Percentiles rank a stretch among this genome's conserved stretches.
Conservation (phyloP, 92 coral and sea anemone species). For the Desmophyllum pertusum region DNA sequence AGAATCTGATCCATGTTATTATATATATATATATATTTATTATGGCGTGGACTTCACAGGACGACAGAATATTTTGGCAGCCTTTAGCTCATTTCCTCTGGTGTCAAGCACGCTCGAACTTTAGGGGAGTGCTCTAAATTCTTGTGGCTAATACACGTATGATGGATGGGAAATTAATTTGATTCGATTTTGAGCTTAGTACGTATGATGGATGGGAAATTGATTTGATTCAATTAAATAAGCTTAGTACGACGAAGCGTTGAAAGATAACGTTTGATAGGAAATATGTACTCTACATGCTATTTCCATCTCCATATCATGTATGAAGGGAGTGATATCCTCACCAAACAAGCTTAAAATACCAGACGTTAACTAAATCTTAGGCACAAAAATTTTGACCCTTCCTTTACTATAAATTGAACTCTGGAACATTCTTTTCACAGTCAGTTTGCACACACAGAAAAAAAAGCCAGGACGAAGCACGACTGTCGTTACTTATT, state of each 20-base stretch:
- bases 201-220: conserved; percentile 21
- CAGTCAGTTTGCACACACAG: too few relatives aligned
- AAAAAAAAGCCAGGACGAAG: too few relatives aligned
- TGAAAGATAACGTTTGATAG: too few relatives aligned
- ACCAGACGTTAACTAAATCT: neutral
- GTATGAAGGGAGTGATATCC: neutral
- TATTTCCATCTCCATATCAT: neutral
- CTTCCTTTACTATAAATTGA: neutral
- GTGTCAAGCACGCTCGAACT: conserved; percentile 3
- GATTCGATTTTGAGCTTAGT: conserved; percentile 2
- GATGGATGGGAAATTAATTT: conserved; percentile 23
- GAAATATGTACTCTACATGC: too few relatives aligned
- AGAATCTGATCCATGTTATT: too few relatives aligned
- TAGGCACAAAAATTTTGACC: neutral
- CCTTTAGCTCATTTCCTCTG: conserved; percentile 5
- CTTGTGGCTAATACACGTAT: too few relatives aligned
- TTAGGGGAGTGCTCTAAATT: too few relatives aligned
- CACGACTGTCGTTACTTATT: too few relatives aligned
- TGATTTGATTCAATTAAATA: conserved; percentile 5
- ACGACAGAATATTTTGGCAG: neutral
- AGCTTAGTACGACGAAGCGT: neutral
- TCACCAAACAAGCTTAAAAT: conserved; percentile 11
- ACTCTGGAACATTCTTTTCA: neutral
- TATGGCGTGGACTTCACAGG: neutral
- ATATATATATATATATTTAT: too few relatives aligned